Percentiles rank a stretch among this genome's conserved stretches.
phyloP scores from a whole-genome alignment of 2,113 vertebrate genomes.

The Labeo rohita region DNA sequence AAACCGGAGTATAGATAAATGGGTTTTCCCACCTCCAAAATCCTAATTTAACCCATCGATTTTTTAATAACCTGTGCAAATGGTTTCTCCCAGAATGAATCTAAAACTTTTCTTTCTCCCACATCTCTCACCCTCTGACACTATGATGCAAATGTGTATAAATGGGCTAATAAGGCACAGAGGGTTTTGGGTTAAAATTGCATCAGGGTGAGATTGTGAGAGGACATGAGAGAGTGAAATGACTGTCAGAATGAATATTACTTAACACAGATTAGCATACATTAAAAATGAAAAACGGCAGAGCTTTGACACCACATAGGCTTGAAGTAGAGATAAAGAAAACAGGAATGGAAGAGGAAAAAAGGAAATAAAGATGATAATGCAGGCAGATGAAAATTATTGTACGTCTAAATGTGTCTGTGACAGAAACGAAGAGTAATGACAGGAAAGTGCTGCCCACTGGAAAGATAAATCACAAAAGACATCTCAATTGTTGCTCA shows the following conservation, averaged over 20 bases:
- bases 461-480: conserved; percentile 8
- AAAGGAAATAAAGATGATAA: conserved; percentile 2
- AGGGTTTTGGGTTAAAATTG: conserved; percentile 28
- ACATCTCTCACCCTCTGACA: conserved; percentile 18
- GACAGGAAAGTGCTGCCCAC: conserved; percentile 11
- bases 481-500: background rate
- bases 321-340: conserved; percentile 28
- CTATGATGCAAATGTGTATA: conserved; percentile 44
- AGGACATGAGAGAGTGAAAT: conserved; percentile 43
- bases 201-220: conserved; percentile 31
- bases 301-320: conserved; percentile 32
- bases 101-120: conserved; percentile 6
- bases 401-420: conserved; percentile 10
- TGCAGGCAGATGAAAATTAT: background rate
- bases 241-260: conserved; percentile 36
- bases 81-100: background rate
- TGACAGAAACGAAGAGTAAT: conserved; percentile 11
- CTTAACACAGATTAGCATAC: conserved; percentile 47
- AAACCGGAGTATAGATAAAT: background rate
- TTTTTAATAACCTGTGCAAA: background rate
- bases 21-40: background rate
- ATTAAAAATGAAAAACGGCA: conserved; percentile 34
- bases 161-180: conserved; percentile 39
- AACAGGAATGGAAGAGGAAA: background rate
- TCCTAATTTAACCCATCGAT: background rate